Evolutionary conservation across 1,140 invertebrate species (phyloP).

Genomic region (Melipona quadrifasciata): DNA sequence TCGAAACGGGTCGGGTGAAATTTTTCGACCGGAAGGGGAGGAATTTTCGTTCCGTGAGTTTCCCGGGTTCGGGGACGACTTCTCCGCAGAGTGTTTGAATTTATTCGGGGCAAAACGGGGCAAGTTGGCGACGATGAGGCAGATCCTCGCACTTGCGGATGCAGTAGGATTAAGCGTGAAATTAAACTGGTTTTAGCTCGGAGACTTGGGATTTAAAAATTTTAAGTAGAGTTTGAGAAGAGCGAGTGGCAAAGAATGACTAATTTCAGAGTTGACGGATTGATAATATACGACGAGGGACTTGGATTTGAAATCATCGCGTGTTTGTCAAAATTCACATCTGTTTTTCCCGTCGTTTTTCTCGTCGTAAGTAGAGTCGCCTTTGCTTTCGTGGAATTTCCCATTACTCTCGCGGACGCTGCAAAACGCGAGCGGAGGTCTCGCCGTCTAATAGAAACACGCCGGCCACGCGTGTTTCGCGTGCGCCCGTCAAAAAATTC

Average conservation of each 20-base stretch:
- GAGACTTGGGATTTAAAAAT: background rate
- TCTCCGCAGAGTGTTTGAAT: background rate
- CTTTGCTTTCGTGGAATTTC: slow-evolving; percentile 12
- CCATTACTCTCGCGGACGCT: background rate
- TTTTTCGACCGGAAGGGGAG: background rate
- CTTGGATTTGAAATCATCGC: background rate
- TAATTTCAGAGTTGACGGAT: background rate
- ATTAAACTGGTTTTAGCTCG: background rate
- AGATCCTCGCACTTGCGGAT: background rate
- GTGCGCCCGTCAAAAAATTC: slow-evolving; percentile 11
- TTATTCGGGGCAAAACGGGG: background rate
- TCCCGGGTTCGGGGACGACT: too few species aligned
- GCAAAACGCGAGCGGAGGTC: background rate
- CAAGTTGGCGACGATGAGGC: background rate
- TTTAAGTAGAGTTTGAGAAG: too few species aligned
- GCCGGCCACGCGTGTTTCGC: background rate
- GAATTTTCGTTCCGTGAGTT: too few species aligned
- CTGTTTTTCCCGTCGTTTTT: background rate
- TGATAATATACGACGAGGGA: background rate
- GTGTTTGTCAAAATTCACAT: background rate
- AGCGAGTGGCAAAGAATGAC: background rate
- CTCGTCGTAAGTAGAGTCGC: background rate
- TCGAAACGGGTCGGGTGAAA: background rate
- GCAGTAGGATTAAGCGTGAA: slow-evolving; percentile 8
- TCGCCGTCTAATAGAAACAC: background rate